A percentile compares a stretch with the other conserved stretches of the same genome.
These are phyloP conservation scores for Perognathus longimembris DNA, from an alignment of 2,113 vertebrate species.

Conservation along the genomic window DNA sequence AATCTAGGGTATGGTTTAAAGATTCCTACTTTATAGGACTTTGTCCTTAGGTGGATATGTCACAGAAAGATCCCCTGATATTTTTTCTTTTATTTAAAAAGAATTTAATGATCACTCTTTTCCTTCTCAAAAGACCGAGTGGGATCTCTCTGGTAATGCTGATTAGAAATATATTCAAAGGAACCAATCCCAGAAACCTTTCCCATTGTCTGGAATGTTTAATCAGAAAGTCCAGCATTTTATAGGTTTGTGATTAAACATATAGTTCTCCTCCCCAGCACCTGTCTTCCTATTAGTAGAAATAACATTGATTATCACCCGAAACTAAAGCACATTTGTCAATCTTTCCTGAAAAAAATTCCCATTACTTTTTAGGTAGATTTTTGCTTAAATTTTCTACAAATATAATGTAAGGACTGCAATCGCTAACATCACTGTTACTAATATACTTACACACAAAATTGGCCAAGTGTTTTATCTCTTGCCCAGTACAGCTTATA, in stretches of 20 bases:
- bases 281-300: neutral
- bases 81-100: slow-evolving; percentile 49
- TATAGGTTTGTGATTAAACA: too few relatives aligned
- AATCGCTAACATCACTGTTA: neutral
- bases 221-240: neutral
- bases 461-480: slow-evolving; percentile 23
- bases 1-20: neutral
- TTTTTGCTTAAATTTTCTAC: slow-evolving; percentile 30
- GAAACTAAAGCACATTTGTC: neutral
- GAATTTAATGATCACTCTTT: neutral
- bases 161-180: slow-evolving; percentile 21
- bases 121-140: neutral
- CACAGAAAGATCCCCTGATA: neutral
- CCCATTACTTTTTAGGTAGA: neutral
- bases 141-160: neutral
- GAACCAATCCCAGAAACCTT: neutral
- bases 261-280: neutral
- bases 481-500: neutral
- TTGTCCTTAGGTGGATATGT: neutral
- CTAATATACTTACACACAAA: neutral
- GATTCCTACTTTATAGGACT: neutral
- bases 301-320: neutral
- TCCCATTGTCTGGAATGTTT: slow-evolving; percentile 15
- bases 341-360: neutral
- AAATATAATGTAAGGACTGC: neutral